These are phyloP conservation scores for Melanotaenia parkinsoni DNA, from an alignment of 2,797 vertebrate species.

Conservation along the genomic window DNA sequence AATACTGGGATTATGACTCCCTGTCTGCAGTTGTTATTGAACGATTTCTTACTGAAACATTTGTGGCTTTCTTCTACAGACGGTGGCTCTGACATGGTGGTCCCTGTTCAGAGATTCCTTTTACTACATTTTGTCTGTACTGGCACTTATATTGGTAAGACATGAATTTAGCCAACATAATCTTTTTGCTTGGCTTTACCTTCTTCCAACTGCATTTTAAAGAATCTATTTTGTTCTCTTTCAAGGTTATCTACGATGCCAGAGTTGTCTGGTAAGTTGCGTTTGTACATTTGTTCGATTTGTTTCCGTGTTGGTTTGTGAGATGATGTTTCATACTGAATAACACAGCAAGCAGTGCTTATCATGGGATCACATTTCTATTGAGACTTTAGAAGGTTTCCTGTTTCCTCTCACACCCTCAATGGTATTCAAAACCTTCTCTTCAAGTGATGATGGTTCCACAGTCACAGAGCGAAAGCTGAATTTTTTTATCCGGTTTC, in stretches of 20 bases:
- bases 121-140: constrained; percentile 84
- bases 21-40: background rate
- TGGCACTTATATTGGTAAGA: constrained; percentile 84
- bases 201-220: background rate
- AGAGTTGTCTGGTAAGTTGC: constrained; percentile 84
- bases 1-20: background rate
- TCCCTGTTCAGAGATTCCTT: constrained; percentile 83
- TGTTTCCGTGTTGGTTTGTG: background rate
- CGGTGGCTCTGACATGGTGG: constrained; percentile 85
- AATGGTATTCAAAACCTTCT: constrained; percentile 15
- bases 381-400: background rate
- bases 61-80: constrained; percentile 54
- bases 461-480: constrained; percentile 5
- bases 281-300: background rate
- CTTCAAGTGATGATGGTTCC: background rate
- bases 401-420: background rate
- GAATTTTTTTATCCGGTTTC: constrained; percentile 1
- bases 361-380: background rate
- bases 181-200: background rate
- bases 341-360: background rate
- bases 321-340: background rate
- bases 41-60: background rate
- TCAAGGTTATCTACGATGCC: constrained; percentile 85
- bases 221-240: background rate
- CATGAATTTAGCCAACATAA: background rate